Conservation (phyloP, 2,888 invertebrate genomes). For the Ormyrus rosae region DNA sequence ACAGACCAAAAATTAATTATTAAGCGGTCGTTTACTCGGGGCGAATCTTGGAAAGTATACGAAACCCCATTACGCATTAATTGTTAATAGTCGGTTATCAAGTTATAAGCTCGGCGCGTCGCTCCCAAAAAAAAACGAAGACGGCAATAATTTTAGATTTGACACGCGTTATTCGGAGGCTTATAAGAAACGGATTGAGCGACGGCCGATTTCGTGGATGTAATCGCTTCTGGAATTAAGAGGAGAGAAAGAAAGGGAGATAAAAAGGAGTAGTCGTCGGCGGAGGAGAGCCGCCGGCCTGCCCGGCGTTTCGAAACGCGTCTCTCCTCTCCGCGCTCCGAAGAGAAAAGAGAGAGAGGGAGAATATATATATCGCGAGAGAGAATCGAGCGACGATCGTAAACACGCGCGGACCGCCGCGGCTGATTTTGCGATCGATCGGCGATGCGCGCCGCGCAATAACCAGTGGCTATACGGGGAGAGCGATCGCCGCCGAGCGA, state of each 20-base stretch:
- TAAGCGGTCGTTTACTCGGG: no score
- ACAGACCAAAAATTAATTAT: no score
- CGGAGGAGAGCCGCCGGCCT: not conserved
- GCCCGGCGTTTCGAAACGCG: not conserved
- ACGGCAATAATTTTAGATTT: conserved; percentile 38
- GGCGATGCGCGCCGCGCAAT: no score
- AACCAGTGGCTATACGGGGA: no score
- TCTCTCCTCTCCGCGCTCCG: no score
- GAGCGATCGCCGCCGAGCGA: conserved; percentile 4
- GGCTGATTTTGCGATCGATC: no score
- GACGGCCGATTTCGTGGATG: conserved; percentile 29
- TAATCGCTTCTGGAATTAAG: conserved; percentile 37
- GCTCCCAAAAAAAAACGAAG: not conserved
- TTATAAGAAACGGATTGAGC: not conserved
- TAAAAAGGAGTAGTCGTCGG: no score
- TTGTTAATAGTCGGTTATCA: conserved; percentile 38
- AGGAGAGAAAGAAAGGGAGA: no score
- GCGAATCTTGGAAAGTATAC: not conserved
- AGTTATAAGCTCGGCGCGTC: not conserved
- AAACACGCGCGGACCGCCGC: no score
- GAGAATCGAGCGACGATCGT: no score
- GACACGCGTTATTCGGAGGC: conserved; percentile 10
- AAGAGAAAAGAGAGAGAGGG: no score
- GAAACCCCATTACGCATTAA: conserved; percentile 19
- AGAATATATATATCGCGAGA: no score